phyloP scores from a whole-genome alignment of 2,797 vertebrate species.

The Erethizon dorsatum region DNA sequence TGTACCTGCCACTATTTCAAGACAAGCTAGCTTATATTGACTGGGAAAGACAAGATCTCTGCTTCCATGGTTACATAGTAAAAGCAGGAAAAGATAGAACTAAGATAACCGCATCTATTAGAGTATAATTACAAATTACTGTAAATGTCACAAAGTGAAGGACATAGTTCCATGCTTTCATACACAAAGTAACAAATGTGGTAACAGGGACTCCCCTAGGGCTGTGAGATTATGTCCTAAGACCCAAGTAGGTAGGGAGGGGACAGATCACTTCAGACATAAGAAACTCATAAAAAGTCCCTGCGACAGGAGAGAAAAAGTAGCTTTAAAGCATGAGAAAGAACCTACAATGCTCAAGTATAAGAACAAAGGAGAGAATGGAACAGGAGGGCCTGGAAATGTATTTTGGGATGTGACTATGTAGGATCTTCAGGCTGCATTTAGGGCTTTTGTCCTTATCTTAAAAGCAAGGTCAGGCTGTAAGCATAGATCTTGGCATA shows the following conservation, averaged over 20 bases:
- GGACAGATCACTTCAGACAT: background rate
- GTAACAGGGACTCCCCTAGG: background rate
- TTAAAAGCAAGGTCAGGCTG: constrained; percentile 41
- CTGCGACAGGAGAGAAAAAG: background rate
- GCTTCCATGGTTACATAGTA: background rate
- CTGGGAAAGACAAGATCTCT: background rate
- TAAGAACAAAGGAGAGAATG: background rate
- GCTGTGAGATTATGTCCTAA: background rate
- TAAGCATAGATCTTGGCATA: background rate
- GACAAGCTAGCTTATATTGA: background rate
- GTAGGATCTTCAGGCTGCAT: background rate
- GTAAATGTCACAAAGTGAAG: background rate
- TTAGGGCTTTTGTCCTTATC: background rate
- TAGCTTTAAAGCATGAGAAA: background rate
- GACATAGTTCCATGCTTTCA: background rate
- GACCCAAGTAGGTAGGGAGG: background rate
- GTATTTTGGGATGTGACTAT: background rate
- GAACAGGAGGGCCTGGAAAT: background rate
- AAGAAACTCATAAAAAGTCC: background rate
- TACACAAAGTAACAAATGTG: background rate
- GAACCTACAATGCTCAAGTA: background rate
- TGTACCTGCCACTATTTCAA: constrained; percentile 37
- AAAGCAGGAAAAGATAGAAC: constrained; percentile 14
- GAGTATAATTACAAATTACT: background rate
- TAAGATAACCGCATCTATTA: constrained; percentile 40